Base-by-base conservation (phyloP, 2,888 invertebrate genomes). In the Eucera pruinosa region DNA sequence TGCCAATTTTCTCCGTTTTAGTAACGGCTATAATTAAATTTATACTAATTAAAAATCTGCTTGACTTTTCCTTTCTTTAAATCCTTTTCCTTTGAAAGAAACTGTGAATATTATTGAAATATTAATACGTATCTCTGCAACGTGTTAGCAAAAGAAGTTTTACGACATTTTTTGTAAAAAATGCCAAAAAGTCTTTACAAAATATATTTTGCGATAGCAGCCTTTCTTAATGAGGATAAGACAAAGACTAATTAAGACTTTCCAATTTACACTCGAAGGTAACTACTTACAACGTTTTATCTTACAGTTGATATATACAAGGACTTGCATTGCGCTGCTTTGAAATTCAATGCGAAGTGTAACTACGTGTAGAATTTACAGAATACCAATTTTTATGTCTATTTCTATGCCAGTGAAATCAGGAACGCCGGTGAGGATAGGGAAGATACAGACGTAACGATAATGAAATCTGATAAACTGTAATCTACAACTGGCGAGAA, bases 171-270 rank as follows among this genome's bases (percentile, higher is more conserved):
- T n/a, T n/a, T n/a, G n/a, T n/a, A n/a, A n/a, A n/a, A n/a, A n/a
- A n/a, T n/a, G n/a, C n/a, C n/a, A n/a, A n/a, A n/a, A n/a, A n/a
- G n/a, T n/a, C n/a, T n/a, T n/a, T n/a, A n/a, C n/a, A n/a, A n/a
- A n/a, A n/a, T n/a, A n/a, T n/a, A n/a, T n/a, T n/a, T n/a, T n/a
- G n/a, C n/a, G n/a, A n/a, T n/a, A n/a, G n/a, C n/a, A n/a, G 20
- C 13, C 36, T 60, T 47, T 30, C 36, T 70, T 47, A 52, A 50
- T 18, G 45, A 27, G 15, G n/a, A 41, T 13, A 25, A 23, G 41
- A 36, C 27, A 18, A 64, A 30, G 50, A 15, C 15, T 65, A 65
- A 73, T 72, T 54, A 73, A 50, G n/a, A 57, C 72, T 71, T 71
- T 71, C 64, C 23, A 71, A 58, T 74, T 33, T 25, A 54, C 7